Percentiles rank a stretch among this genome's conserved stretches.
phyloP scores from a whole-genome alignment of 2,888 invertebrate species.

The Lysandra bellargus region DNA sequence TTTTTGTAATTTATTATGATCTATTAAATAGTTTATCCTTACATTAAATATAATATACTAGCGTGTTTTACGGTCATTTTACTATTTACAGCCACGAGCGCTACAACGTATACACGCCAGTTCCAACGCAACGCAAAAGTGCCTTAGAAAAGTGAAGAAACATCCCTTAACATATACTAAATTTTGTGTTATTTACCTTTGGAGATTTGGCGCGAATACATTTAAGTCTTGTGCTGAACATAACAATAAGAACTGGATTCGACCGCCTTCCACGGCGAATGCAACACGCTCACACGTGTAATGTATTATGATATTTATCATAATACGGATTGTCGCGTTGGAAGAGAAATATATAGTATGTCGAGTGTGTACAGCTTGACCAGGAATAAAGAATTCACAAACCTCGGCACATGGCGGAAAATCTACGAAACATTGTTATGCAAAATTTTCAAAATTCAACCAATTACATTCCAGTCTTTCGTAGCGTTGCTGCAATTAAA shows the following conservation, averaged over 20 bases:
- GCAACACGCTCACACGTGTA: background rate
- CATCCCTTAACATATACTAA: background rate
- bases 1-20: constrained; percentile 17
- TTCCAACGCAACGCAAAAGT: background rate
- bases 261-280: background rate
- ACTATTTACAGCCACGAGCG: constrained; percentile 14
- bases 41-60: constrained; percentile 21
- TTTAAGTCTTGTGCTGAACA: background rate
- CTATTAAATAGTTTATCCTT: constrained; percentile 22
- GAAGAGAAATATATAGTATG: background rate
- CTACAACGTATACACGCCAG: background rate
- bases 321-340: background rate
- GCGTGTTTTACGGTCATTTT: background rate
- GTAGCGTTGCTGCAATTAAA: background rate
- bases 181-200: background rate
- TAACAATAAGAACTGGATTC: background rate
- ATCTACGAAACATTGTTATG: background rate
- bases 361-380: background rate
- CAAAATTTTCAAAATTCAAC: background rate
- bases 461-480: background rate
- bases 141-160: background rate
- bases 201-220: background rate
- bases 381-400: background rate
- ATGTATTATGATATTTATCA: background rate
- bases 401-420: too few relatives aligned